Base-by-base conservation (phyloP, 2,888 invertebrate species). In the Dexiosoma caninum region DNA sequence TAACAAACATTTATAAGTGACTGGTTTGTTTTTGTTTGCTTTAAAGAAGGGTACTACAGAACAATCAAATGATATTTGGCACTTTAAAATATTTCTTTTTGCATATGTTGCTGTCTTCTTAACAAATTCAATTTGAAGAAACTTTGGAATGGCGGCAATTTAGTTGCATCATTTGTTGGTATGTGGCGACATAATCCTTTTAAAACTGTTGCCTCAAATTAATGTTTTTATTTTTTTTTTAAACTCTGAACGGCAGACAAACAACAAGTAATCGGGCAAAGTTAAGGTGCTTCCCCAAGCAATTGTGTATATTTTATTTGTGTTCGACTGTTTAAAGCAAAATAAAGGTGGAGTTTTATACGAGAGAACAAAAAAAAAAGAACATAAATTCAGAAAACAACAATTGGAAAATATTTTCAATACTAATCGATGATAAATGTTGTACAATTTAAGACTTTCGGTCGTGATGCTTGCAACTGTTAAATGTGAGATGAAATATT, bases 101-200 rank as follows among this genome's bases (percentile, higher is more conserved):
- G 62, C 44, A 27, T 49, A 19, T 51, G 37, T 40, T 16, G 19
- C 12, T 40, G 40, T 5, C 19, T 55, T 32, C 21, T 35, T 57
- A 14, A 5, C 19, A 67, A 57, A 55, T 46, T 57, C 46, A 69
- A 57, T 69, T 69, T 59, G 14, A 64, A 46, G 66, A 75, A 40
- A 1, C 60, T 53, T 64, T 35, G 53, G 44, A 37, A 75, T 67
- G 67, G 42, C 51, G 59, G 30, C 23, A 69, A 42, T 69, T 53
- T 67, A 67, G 67, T 59, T 42, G 49, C 49, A 67, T 40, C 40
- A 60, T 32, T 51, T 60, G 49, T 60, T 32, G 53, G 42, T 49
- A 66, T 66, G 60, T 75, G 74, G 69, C 69, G 57, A 74, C 69
- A 79, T 79, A 79, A 79, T 79, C 79, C 74, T 59, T 64, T 74